Conservation (phyloP, 1,140 invertebrate species). For the Macrocentrus cingulum region DNA sequence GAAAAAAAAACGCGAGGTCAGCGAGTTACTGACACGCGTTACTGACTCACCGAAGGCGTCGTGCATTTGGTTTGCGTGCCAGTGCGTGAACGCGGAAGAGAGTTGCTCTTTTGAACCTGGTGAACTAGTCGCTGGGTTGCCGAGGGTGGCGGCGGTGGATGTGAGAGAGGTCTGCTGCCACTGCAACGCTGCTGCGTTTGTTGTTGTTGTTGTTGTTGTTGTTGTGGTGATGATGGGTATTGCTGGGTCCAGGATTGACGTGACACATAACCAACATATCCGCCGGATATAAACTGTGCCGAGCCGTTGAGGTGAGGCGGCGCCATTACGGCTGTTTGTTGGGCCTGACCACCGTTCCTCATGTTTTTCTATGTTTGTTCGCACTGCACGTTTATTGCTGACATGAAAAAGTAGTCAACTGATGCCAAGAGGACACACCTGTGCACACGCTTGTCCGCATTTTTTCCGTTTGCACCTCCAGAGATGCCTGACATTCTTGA, state of each 20-base stretch:
- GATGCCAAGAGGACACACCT: background rate
- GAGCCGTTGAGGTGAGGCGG: conserved; percentile 55
- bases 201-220: conserved; percentile 14
- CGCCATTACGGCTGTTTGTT: conserved; percentile 54
- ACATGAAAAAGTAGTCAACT: background rate
- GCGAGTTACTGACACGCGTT: conserved; percentile 2
- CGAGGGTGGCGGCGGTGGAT: conserved; percentile 50
- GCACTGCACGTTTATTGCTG: background rate
- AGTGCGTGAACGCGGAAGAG: conserved; percentile 39
- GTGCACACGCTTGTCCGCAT: background rate
- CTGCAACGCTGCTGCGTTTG: conserved; percentile 22
- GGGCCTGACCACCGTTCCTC: conserved; percentile 54
- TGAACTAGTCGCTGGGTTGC: conserved; percentile 34
- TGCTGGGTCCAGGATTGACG: conserved; percentile 53
- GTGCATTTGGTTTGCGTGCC: conserved; percentile 38
- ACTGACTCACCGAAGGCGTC: conserved; percentile 54
- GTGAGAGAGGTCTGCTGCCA: conserved; percentile 46
- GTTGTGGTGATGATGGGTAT: conserved; percentile 26
- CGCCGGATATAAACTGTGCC: conserved; percentile 52
- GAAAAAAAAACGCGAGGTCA: conserved; percentile 10
- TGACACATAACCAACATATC: conserved; percentile 50
- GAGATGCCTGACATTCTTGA: too few relatives aligned
- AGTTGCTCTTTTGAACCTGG: conserved; percentile 38
- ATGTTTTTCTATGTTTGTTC: conserved; percentile 35
- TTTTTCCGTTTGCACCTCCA: too few relatives aligned